Base-by-base conservation (phyloP, 2,888 invertebrate species). In the Drosophila pseudotalamancana region DNA sequence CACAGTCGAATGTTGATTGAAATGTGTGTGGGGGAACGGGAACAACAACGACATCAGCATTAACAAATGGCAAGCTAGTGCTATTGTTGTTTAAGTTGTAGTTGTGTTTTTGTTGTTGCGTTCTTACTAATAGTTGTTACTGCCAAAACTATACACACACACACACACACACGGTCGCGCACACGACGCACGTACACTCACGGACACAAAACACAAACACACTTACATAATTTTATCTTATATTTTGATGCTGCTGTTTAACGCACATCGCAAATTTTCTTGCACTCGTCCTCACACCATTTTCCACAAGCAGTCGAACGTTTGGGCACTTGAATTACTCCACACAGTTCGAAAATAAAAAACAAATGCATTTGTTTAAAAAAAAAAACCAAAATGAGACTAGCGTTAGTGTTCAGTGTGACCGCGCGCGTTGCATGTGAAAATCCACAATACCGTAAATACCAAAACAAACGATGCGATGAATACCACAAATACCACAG, bases 1-100 rank as follows among this genome's bases (percentile, higher is more conserved):
- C 32, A 59, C 46, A 70, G 65, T 40, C 65, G 73, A 11, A 9
- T 67, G 67, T 62, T 48, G 46, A 31, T 54, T 51, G 64, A 77
- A 78, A 63, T 60, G 66, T 84, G 80, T 84, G 80, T 81, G 80
- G 80, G 80, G 82, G 80, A 84, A 80, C 84, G 76, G 81, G 80
- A 81, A 81, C 71, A 82, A 75, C 60, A 76, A 83, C 62, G 72
- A 66, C 64, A 72, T 78, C 65, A 64, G 69, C 76, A 64, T 72
- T 72, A 66, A 46, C 62, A 60, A 71, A 71, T 62, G 71, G 48
- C 60, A 45, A 62, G 48, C 55, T 46, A 55, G 57, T 65, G 50
- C 46, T 53, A 43, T 56, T 66, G 59, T 71, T 65, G 35, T 57
- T 65, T 29, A 42, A 32, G 32, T 50, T 40, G 29, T 21, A n/a